These are phyloP conservation scores for Xanthorhoe spadicearia DNA, from an alignment of 2,888 invertebrate genomes.

Conservation along the genomic window DNA sequence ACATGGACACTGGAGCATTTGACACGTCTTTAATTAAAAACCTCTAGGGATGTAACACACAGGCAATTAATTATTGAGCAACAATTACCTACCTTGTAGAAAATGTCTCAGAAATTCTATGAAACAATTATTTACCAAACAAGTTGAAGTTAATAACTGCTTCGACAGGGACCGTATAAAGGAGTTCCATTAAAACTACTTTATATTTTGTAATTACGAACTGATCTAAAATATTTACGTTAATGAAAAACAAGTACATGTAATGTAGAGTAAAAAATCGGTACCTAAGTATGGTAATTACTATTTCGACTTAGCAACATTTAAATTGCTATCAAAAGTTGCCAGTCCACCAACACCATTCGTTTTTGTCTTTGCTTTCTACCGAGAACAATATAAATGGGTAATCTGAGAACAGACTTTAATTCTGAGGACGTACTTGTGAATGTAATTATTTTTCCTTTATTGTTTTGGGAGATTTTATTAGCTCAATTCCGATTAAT, in stretches of 20 bases:
- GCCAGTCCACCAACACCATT: neutral
- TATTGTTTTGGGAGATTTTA: neutral
- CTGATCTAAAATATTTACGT: no score
- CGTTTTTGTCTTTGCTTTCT: slow-evolving; percentile 22
- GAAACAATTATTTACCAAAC: no score
- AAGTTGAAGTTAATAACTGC: no score
- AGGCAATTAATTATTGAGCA: slow-evolving; percentile 7
- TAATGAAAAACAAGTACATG: no score
- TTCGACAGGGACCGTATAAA: no score
- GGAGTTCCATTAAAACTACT: no score
- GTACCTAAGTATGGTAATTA: no score
- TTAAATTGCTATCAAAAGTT: slow-evolving; percentile 4
- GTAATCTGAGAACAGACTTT: slow-evolving; percentile 24
- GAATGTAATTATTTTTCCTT: slow-evolving; percentile 20
- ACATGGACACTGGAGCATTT: slow-evolving; percentile 35
- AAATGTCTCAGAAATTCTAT: no score
- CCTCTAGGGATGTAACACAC: slow-evolving; percentile 12
- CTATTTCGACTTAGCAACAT: neutral
- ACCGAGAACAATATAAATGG: slow-evolving; percentile 23
- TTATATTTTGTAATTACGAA: no score
- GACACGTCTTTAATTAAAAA: slow-evolving; percentile 43
- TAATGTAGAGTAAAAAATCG: no score
- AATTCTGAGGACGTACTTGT: slow-evolving; percentile 19
- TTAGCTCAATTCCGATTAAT: neutral
- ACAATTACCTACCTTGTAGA: neutral